phyloP scores from a whole-genome alignment of 2,113 vertebrate species.

The Rhea americana region DNA sequence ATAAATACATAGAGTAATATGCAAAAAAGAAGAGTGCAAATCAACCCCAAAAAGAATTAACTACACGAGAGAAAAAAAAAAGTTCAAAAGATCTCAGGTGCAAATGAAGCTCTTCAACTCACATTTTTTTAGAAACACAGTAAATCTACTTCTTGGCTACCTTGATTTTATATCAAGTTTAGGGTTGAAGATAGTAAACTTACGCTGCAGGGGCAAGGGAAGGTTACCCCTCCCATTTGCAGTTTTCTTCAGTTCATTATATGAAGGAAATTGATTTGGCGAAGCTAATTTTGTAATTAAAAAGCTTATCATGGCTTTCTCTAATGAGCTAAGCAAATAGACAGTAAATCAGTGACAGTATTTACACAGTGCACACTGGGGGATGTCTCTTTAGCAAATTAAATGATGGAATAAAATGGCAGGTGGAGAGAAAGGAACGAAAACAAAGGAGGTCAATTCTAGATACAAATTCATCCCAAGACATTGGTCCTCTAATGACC shows the following conservation, averaged over 20 bases:
- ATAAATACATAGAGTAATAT: conserved; percentile 6
- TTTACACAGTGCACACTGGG: conserved; percentile 72
- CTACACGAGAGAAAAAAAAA: background rate
- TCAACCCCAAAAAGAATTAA: background rate
- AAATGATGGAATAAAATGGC: conserved; percentile 67
- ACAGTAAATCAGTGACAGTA: conserved; percentile 82
- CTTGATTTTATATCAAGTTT: background rate
- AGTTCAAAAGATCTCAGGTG: background rate
- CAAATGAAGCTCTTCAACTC: background rate
- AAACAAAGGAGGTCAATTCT: conserved; percentile 8
- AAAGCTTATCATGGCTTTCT: conserved; percentile 84
- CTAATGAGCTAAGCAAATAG: conserved; percentile 83
- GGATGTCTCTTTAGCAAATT: conserved; percentile 73
- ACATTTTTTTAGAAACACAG: background rate
- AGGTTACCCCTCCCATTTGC: conserved; percentile 54
- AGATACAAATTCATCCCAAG: background rate
- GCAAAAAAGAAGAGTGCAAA: background rate
- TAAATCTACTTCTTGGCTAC: background rate
- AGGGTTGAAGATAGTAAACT: background rate
- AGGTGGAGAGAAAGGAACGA: conserved; percentile 45
- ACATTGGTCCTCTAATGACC: background rate
- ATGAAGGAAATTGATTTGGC: conserved; percentile 80
- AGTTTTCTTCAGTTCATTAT: conserved; percentile 81
- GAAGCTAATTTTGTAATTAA: conserved; percentile 85
- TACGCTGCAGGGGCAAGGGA: conserved; percentile 28